phyloP scores from a whole-genome alignment of 2,113 vertebrate genomes.

The Nothoprocta perdicaria region DNA sequence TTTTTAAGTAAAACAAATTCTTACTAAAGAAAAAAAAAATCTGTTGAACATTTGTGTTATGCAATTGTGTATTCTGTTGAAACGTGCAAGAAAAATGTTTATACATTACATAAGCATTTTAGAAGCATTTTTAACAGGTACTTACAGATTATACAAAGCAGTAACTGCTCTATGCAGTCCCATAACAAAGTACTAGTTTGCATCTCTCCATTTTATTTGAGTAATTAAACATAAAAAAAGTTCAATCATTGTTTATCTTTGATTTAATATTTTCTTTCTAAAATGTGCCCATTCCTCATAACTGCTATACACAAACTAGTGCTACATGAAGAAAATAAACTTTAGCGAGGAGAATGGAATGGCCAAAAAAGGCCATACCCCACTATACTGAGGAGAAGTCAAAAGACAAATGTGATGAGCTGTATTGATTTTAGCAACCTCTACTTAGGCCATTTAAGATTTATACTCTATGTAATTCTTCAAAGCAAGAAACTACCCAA shows the following conservation, averaged over 20 bases:
- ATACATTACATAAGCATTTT: constrained; percentile 94
- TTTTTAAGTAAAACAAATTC: constrained; percentile 71
- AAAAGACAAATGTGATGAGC: constrained; percentile 54
- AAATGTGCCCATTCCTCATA: constrained; percentile 76
- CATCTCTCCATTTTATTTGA: constrained; percentile 76
- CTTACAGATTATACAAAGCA: constrained; percentile 96
- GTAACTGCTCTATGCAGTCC: constrained; percentile 84
- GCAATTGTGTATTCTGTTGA: constrained; percentile 85
- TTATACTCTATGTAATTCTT: constrained; percentile 75
- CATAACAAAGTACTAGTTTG: constrained; percentile 83
- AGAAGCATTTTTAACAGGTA: constrained; percentile 95
- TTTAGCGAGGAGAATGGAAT: constrained; percentile 71
- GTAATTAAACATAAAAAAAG: constrained; percentile 85
- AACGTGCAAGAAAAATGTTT: constrained; percentile 99
- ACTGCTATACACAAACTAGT: constrained; percentile 74
- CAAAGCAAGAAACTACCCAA: constrained; percentile 82
- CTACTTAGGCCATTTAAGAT: constrained; percentile 72
- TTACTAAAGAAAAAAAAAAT: constrained; percentile 54
- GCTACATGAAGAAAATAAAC: constrained; percentile 65
- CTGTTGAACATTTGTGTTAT: constrained; percentile 71
- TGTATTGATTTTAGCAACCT: constrained; percentile 72
- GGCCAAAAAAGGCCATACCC: constrained; percentile 44
- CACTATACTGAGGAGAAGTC: constrained; percentile 42
- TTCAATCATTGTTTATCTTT: constrained; percentile 85
- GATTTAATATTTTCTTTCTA: constrained; percentile 80